Evolutionary conservation across 2,888 invertebrate genomes (phyloP).

Genomic region (Salticus scenicus): DNA sequence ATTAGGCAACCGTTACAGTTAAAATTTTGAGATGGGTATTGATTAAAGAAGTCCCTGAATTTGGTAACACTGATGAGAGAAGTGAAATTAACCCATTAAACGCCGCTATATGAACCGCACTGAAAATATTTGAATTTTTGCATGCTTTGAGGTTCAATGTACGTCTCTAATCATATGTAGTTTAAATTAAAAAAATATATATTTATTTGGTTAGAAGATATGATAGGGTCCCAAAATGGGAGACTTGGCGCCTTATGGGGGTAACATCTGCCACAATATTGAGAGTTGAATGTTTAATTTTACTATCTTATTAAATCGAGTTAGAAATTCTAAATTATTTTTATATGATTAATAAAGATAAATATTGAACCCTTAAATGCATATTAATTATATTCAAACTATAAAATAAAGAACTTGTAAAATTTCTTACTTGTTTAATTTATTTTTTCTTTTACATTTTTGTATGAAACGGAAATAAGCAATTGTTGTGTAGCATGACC

Average conservation of each 20-base stretch:
- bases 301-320: neutral
- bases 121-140: too few species aligned
- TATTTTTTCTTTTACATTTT: neutral
- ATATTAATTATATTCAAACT: neutral
- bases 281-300: neutral
- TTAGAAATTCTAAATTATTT: neutral
- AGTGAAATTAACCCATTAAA: too few species aligned
- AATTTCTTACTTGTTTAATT: neutral
- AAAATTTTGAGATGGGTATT: too few species aligned
- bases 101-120: too few species aligned
- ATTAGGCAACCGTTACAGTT: too few species aligned
- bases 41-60: too few species aligned
- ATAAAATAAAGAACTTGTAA: neutral
- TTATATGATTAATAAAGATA: neutral
- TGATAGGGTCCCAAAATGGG: conserved; percentile 2
- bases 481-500: conserved; percentile 6
- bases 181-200: too few species aligned
- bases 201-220: neutral
- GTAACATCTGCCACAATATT: too few species aligned
- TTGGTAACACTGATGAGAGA: too few species aligned
- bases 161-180: too few species aligned
- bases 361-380: neutral
- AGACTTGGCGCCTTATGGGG: conserved; percentile 3
- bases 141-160: too few species aligned
- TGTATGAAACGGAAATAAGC: neutral